Percentiles rank a stretch among this genome's conserved stretches.
Evolutionary conservation across 1,140 invertebrate genomes (phyloP).

Genomic region (Pseudoatta argentina): DNA sequence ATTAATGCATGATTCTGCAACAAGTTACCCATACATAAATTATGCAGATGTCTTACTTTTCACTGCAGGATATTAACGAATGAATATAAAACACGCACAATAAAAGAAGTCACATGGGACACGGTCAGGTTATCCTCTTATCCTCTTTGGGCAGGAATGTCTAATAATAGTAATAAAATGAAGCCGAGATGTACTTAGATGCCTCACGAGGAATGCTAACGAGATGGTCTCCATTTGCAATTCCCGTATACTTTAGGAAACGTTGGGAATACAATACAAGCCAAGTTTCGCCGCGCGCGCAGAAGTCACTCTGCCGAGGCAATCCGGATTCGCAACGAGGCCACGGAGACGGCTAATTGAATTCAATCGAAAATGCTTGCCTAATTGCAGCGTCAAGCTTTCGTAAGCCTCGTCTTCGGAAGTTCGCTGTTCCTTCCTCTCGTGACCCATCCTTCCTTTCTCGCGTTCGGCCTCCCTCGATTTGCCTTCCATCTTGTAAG

Average conservation of each 20-base stretch:
- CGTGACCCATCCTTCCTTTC: not conserved
- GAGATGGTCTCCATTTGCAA: constrained; percentile 61
- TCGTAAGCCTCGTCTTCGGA: constrained; percentile 45
- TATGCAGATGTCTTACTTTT: constrained; percentile 4
- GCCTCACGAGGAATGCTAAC: constrained; percentile 57
- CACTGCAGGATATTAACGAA: constrained; percentile 4
- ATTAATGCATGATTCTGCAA: not conserved
- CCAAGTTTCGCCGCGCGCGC: constrained; percentile 26
- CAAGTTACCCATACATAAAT: constrained; percentile 1
- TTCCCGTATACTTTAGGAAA: constrained; percentile 53
- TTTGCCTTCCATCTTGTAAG: constrained; percentile 50
- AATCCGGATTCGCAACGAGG: constrained; percentile 55
- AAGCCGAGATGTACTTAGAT: constrained; percentile 47
- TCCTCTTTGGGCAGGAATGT: constrained; percentile 42
- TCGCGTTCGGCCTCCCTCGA: not conserved
- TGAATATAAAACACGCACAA: not conserved
- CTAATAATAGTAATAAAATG: constrained; percentile 55
- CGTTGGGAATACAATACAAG: constrained; percentile 56
- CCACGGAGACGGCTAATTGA: constrained; percentile 70
- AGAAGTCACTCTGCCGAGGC: constrained; percentile 46
- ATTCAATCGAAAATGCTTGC: constrained; percentile 76
- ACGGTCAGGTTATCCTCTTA: not conserved
- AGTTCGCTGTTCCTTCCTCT: constrained; percentile 26
- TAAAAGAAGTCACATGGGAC: constrained; percentile 40
- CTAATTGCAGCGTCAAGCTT: constrained; percentile 73